Evolutionary conservation across 2,888 invertebrate genomes (phyloP).

Genomic region (Xestobium rufovillosum): DNA sequence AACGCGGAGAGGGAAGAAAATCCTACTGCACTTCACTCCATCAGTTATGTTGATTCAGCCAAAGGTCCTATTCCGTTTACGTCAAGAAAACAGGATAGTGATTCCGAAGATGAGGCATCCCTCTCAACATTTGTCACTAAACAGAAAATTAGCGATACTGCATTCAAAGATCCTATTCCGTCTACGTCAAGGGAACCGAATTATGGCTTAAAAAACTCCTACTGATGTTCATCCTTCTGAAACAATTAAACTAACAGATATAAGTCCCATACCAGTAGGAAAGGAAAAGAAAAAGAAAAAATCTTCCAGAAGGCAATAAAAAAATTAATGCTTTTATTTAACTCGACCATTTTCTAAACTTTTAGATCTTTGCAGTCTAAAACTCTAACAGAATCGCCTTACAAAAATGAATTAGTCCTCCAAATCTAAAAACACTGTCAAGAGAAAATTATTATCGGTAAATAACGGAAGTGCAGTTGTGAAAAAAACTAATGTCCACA

Average conservation of each 20-base stretch:
- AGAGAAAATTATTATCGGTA: no score
- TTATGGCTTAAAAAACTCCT: no score
- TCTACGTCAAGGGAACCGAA: background rate
- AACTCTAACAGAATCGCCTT: no score
- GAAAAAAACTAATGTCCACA: background rate
- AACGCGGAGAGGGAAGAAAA: background rate
- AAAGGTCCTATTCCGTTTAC: conserved; percentile 1
- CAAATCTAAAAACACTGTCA: no score
- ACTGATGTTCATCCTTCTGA: no score
- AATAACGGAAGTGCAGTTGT: no score
- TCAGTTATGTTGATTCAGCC: no score
- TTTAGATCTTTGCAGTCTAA: no score
- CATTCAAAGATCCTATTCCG: background rate
- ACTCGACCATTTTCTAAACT: no score
- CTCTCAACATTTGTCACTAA: background rate
- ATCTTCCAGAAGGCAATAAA: background rate
- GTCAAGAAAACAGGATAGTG: background rate
- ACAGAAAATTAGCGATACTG: background rate
- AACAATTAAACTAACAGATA: no score
- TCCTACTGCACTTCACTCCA: no score
- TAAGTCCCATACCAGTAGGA: background rate
- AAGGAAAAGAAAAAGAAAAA: background rate
- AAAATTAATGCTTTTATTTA: background rate
- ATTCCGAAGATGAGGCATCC: background rate
- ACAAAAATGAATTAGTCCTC: no score